Percentiles rank a stretch among this genome's conserved stretches.
phyloP scores from a whole-genome alignment of 2,113 vertebrate genomes.

The Sula dactylatra region DNA sequence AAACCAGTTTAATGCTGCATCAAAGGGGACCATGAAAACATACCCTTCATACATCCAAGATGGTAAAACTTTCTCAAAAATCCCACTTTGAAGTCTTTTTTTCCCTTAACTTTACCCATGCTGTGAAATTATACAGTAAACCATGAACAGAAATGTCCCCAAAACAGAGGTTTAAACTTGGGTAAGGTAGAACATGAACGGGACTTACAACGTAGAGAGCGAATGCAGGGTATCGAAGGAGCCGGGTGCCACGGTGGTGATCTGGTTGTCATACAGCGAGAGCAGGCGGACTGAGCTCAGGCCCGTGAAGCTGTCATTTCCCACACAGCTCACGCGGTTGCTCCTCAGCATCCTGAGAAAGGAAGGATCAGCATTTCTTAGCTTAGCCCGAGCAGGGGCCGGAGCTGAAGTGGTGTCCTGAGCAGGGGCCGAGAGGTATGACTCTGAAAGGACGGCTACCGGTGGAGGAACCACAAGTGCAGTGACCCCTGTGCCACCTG shows the following conservation, averaged over 20 bases:
- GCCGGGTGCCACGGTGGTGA: slow-evolving; percentile 90
- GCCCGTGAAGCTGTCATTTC: slow-evolving; percentile 93
- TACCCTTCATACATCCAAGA: neutral
- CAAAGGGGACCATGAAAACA: neutral
- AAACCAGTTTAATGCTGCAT: neutral
- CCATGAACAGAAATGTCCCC: neutral
- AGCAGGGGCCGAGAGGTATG: neutral
- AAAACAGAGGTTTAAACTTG: neutral
- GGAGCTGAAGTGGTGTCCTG: neutral
- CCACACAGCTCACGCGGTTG: slow-evolving; percentile 94
- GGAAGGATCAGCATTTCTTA: neutral
- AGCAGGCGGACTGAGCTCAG: slow-evolving; percentile 94
- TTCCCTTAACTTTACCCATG: neutral
- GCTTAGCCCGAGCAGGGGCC: neutral
- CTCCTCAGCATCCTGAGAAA: slow-evolving; percentile 91
- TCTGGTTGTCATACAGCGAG: slow-evolving; percentile 96
- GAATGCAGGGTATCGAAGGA: slow-evolving; percentile 96
- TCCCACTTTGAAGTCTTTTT: neutral
- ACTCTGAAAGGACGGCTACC: neutral
- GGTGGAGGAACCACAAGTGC: neutral
- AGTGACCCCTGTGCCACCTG: neutral
- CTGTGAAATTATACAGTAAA: neutral
- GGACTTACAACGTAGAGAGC: slow-evolving; percentile 91
- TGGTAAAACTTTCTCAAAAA: neutral
- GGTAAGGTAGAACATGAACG: neutral